Percentiles rank a stretch among this genome's conserved stretches.
phyloP scores from a whole-genome alignment of 2,113 vertebrate species.

The Ptilonorhynchus violaceus region DNA sequence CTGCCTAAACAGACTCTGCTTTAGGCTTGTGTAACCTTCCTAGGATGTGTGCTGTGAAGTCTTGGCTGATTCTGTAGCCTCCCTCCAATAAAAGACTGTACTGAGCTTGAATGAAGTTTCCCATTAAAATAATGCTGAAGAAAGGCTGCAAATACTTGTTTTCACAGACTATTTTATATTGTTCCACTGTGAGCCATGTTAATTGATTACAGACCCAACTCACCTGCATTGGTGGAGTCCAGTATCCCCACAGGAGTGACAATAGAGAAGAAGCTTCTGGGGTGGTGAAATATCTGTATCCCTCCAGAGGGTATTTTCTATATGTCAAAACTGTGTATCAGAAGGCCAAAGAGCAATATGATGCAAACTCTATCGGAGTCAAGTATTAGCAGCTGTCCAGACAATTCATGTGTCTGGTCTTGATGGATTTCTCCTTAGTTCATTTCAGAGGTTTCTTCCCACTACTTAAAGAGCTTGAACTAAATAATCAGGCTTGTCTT shows the following conservation, averaged over 20 bases:
- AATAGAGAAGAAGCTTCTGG: background rate
- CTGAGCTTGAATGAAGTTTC: background rate
- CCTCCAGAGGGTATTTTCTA: background rate
- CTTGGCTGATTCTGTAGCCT: background rate
- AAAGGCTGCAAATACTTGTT: background rate
- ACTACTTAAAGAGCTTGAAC: background rate
- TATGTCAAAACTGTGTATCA: background rate
- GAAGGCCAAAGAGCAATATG: background rate
- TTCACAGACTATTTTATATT: background rate
- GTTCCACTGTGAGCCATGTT: background rate
- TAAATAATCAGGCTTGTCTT: background rate
- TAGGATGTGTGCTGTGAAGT: background rate
- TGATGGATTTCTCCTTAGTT: background rate
- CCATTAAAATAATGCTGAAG: background rate
- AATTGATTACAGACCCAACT: background rate
- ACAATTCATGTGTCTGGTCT: background rate
- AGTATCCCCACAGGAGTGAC: background rate
- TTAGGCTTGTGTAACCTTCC: background rate
- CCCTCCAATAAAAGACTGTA: background rate
- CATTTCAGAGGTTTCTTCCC: background rate
- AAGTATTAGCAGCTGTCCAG: background rate
- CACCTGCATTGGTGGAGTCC: rapidly evolving
- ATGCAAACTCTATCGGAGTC: background rate
- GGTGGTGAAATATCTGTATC: background rate
- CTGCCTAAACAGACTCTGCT: background rate